Evolutionary conservation across 1,140 invertebrate genomes (phyloP).

Genomic region (Dysdera silvatica): DNA sequence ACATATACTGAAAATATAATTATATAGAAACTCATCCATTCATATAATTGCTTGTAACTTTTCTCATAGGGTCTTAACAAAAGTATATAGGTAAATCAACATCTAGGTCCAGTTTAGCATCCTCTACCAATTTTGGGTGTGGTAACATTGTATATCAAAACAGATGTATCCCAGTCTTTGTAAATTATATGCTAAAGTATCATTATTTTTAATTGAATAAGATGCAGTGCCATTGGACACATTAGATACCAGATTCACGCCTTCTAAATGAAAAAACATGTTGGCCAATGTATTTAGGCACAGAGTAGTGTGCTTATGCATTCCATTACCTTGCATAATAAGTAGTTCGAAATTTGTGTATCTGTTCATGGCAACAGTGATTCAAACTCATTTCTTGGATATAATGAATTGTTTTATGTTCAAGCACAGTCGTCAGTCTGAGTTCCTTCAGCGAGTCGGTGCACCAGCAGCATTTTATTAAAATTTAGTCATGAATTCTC

Average conservation of each 20-base stretch:
- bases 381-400: too few species aligned
- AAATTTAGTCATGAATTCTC: slow-evolving; percentile 10
- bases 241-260: too few species aligned
- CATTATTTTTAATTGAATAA: slow-evolving; percentile 29
- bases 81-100: slow-evolving; percentile 26
- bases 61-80: slow-evolving; percentile 17
- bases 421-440: slow-evolving; percentile 23
- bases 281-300: too few species aligned
- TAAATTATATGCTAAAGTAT: slow-evolving; percentile 19
- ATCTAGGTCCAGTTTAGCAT: slow-evolving; percentile 25
- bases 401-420: too few species aligned
- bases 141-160: slow-evolving; percentile 17
- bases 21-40: slow-evolving; percentile 19
- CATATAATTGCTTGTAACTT: slow-evolving; percentile 26
- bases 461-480: slow-evolving; percentile 16
- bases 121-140: slow-evolving; percentile 17
- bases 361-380: too few species aligned
- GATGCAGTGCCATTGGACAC: slow-evolving; percentile 28
- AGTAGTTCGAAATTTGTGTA: too few species aligned
- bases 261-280: too few species aligned
- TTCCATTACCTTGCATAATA: too few species aligned
- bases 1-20: slow-evolving; percentile 20
- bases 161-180: slow-evolving; percentile 22
- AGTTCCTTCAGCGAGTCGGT: slow-evolving; percentile 21
- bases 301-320: too few species aligned